These are phyloP conservation scores for Cerastis rubricosa DNA, from an alignment of 2,888 invertebrate genomes.

Conservation along the genomic window DNA sequence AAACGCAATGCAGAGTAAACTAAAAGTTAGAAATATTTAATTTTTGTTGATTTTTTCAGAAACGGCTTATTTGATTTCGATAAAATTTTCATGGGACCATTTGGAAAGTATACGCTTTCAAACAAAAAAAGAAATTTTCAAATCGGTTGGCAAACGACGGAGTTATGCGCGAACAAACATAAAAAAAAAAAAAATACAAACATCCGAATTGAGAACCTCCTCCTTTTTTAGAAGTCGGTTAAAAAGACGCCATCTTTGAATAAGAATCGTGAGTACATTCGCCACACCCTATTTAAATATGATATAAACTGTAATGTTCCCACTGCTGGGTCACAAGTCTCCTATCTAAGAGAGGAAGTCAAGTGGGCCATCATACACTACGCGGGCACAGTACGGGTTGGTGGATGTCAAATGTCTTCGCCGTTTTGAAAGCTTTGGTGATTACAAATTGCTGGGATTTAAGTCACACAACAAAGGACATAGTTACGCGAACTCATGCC, in stretches of 20 bases:
- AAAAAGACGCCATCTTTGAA: constrained; percentile 39
- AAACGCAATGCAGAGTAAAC: too few relatives aligned
- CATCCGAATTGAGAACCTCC: too few relatives aligned
- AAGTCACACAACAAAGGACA: background rate
- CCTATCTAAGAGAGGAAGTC: background rate
- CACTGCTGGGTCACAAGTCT: background rate
- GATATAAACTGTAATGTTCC: constrained; percentile 82
- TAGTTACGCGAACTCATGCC: background rate
- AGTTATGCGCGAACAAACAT: too few relatives aligned
- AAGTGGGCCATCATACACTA: background rate
- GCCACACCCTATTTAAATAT: constrained; percentile 86
- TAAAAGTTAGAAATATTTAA: too few relatives aligned
- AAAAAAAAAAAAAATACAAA: too few relatives aligned
- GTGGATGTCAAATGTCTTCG: background rate
- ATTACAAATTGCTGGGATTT: background rate
- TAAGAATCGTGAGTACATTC: constrained; percentile 70
- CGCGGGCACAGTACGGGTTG: background rate
- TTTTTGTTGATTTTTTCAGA: too few relatives aligned
- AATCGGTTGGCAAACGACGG: too few relatives aligned
- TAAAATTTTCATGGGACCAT: too few relatives aligned
- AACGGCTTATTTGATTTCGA: too few relatives aligned
- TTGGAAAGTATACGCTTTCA: too few relatives aligned
- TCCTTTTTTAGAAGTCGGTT: too few relatives aligned
- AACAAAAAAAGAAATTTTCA: too few relatives aligned
- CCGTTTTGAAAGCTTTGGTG: background rate